These are phyloP conservation scores for Halictus ligatus DNA, from an alignment of 2,888 invertebrate genomes.

Conservation along the genomic window DNA sequence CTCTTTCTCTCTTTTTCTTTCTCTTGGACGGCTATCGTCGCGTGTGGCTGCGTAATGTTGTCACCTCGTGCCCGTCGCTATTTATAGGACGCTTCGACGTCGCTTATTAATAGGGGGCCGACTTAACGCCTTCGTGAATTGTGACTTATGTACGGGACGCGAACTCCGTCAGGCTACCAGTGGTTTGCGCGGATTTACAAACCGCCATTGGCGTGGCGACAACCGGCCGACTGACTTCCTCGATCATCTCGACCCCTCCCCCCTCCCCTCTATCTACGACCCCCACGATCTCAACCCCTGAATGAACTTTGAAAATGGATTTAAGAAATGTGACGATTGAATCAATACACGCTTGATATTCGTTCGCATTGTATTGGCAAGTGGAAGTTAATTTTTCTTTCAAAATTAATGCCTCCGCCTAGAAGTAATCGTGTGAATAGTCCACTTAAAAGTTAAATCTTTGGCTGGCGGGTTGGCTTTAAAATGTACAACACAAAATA, in stretches of 20 bases:
- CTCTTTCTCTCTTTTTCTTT: not conserved
- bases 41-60: conserved; percentile 59
- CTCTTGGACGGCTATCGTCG: conserved; percentile 27
- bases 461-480: too few relatives aligned
- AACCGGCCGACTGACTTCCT: not conserved
- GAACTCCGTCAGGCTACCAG: conserved; percentile 46
- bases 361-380: not conserved
- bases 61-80: conserved; percentile 73
- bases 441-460: too few relatives aligned
- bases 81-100: conserved; percentile 76
- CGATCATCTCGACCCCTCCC: not conserved
- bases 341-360: not conserved
- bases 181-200: conserved; percentile 60
- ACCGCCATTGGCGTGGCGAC: conserved; percentile 39
- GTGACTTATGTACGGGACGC: conserved; percentile 72
- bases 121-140: conserved; percentile 79
- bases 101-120: conserved; percentile 79
- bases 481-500: too few relatives aligned
- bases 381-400: not conserved
- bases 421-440: too few relatives aligned
- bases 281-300: not conserved
- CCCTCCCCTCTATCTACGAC: too few relatives aligned
- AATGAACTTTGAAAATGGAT: too few relatives aligned
- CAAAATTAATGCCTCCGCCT: not conserved
- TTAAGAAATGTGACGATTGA: too few relatives aligned